These are phyloP conservation scores for Spermophilus dauricus DNA, from an alignment of 2,113 vertebrate species.

Conservation along the genomic window DNA sequence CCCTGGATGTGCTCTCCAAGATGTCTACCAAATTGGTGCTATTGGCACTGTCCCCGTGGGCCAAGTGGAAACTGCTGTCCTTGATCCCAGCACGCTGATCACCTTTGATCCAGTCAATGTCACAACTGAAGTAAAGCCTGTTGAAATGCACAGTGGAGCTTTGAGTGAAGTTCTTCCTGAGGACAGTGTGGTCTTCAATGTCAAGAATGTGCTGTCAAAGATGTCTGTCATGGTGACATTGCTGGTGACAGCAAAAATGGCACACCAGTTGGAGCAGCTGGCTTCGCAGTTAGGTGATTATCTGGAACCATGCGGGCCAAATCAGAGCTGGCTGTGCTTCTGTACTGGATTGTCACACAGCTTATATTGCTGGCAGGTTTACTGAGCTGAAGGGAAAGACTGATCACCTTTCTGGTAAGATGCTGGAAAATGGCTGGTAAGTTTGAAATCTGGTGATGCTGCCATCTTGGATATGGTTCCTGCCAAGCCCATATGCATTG, in stretches of 20 bases:
- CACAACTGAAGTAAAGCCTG: background rate
- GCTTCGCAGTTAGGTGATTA: conserved; percentile 91
- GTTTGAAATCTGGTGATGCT: conserved; percentile 93
- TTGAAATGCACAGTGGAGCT: background rate
- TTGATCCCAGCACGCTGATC: background rate
- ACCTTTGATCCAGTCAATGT: background rate
- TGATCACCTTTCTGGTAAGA: conserved; percentile 95
- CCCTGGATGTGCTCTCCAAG: background rate
- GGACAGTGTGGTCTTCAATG: background rate
- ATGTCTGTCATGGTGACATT: background rate
- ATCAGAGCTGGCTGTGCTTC: conserved; percentile 96
- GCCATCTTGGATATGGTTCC: conserved; percentile 95
- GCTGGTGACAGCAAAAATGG: background rate
- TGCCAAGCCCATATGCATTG: conserved; percentile 94
- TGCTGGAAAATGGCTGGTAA: conserved; percentile 95
- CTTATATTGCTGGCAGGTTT: conserved; percentile 96
- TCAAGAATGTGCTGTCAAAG: background rate
- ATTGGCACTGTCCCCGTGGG: background rate
- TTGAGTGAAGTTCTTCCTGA: background rate
- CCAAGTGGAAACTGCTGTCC: background rate
- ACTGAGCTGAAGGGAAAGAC: conserved; percentile 96
- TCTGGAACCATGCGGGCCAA: conserved; percentile 96
- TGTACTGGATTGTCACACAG: conserved; percentile 96
- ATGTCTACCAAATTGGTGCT: background rate
- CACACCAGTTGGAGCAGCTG: background rate